Base-by-base conservation (phyloP, 2,888 invertebrate species). In the Cephus runcator region DNA sequence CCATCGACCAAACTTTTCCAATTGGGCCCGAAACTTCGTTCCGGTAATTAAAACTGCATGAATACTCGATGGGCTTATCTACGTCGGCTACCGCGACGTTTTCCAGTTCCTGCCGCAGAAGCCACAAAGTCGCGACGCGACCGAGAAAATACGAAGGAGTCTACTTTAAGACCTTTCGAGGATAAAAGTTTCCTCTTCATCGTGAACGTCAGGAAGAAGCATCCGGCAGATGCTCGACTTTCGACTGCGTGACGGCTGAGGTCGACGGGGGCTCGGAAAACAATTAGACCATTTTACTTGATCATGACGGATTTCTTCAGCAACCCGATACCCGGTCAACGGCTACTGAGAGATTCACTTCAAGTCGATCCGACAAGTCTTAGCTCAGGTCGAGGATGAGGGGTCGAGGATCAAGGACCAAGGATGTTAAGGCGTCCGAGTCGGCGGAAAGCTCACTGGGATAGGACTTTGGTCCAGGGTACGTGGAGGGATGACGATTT, bases 1-100 rank as follows among this genome's bases (percentile, higher is more conserved):
- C 86, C 90, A 80, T 88, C 88, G 89, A 87, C 86, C 83, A 89
- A 91, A 91, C 90, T 91, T 91, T 91, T 90, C 90, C 90, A 91
- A 91, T 91, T 90, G 90, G 85, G 89, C 85, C 56, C 84, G 85
- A 87, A 91, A 91, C 89, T 90, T 90, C 89, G 89, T 89, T 89
- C 89, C 85, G 88, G 90, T 90, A 90, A 90, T 91, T 90, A 90
- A 91, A 90, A 88, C 88, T 85, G 88, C 88, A 87, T 88, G 89
- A 89, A 90, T 89, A 89, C 89, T 87, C 88, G 84, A 89, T 89
- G 87, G 85, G 84, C 86, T 88, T 80, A 82, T 84, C 82, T 81
- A 81, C 80, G 80, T 81, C 79, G 23, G 9, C 12, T 40, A 40
- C 15, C 40, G 4, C 56, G 56, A 56, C 56, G 23, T 23, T 56